Conservation (phyloP, 2,797 vertebrate species). For the Phoxinus dragarum region DNA sequence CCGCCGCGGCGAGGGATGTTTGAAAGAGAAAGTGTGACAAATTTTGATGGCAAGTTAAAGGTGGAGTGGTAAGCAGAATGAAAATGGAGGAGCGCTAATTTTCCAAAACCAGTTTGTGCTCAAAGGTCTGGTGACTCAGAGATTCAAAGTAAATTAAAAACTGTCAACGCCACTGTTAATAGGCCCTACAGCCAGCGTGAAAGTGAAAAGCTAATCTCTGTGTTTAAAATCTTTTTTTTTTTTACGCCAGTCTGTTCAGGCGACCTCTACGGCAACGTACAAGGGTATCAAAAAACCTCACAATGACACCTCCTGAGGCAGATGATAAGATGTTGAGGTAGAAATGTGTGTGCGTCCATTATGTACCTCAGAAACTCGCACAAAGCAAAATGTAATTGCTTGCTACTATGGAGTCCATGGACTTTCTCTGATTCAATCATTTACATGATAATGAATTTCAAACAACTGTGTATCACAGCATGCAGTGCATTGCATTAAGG, state of each 20-base stretch:
- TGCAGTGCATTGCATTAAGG: slow-evolving; percentile 41
- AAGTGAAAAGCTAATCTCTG: slow-evolving; percentile 36
- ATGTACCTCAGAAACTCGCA: slow-evolving; percentile 35
- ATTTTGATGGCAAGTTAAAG: slow-evolving; percentile 53
- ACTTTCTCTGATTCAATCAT: slow-evolving; percentile 49
- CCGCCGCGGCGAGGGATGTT: slow-evolving; percentile 51
- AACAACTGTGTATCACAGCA: slow-evolving; percentile 43
- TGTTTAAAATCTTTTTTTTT: background rate
- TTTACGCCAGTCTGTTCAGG: background rate
- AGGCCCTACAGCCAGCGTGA: slow-evolving; percentile 1
- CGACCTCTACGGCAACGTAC: background rate
- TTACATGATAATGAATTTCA: slow-evolving; percentile 55
- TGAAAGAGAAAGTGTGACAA: slow-evolving; percentile 45
- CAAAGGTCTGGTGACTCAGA: slow-evolving; percentile 23
- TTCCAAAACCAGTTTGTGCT: slow-evolving; percentile 9
- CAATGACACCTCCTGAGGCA: slow-evolving; percentile 12
- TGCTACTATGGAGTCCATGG: slow-evolving; percentile 28
- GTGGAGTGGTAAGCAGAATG: slow-evolving; percentile 20
- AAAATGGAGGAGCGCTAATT: slow-evolving; percentile 3
- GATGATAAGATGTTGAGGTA: slow-evolving; percentile 24
- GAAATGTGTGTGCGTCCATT: slow-evolving; percentile 29
- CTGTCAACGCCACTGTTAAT: slow-evolving; percentile 23
- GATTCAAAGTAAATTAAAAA: slow-evolving; percentile 33
- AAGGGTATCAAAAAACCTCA: background rate
- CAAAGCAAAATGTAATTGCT: slow-evolving; percentile 41